Evolutionary conservation across 92 coral and sea anemone species (phyloP), one percentile per base, ranked within the genome.

Genomic region (Paramuricea clavata): DNA sequence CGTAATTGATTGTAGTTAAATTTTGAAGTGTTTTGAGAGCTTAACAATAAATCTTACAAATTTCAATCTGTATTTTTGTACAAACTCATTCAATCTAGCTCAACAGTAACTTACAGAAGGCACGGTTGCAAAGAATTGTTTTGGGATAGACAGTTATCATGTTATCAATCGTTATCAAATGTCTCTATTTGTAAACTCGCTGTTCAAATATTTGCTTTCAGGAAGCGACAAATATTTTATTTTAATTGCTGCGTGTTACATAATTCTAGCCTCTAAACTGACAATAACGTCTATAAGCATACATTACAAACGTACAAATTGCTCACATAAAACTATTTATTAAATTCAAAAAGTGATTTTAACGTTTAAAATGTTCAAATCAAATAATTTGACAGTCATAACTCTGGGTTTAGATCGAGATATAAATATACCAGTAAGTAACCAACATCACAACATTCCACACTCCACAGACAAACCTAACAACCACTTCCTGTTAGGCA

Each of bases 221-320:
- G 72, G 72, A 65, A 65, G 28, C 72, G 41, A 65, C 22, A 65
- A 65, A 25, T 27, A 27, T 65, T 65, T 16, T 28, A 65, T 65
- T 28, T 9, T 65, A 65, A 65, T 65, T 28, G 72, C 72, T 22
- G 11, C 41, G 12, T 60, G 2, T 21, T 8, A 31, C 35, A 33
- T 28, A 4, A 39, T 39, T 8, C 28, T 52, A 52, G 61, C 11
- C n/a, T n/a, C n/a, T n/a, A n/a, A n/a, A n/a, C n/a, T n/a, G n/a
- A n/a, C n/a, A n/a, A n/a, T n/a, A n/a, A n/a, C n/a, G n/a, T n/a
- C n/a, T 26, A 28, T 65, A n/a, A 30, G 10, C 17, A 12, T 65
- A 33, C 28, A 65, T n/a, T 1, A 6, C 72, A 16, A 11, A 6
- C 70, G 21, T 39, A 39, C 44, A 39, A 39, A 10, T 39, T 39